These are phyloP conservation scores for Halcyon smyrnensis DNA, from an alignment of 2,797 vertebrate genomes.

Conservation along the genomic window DNA sequence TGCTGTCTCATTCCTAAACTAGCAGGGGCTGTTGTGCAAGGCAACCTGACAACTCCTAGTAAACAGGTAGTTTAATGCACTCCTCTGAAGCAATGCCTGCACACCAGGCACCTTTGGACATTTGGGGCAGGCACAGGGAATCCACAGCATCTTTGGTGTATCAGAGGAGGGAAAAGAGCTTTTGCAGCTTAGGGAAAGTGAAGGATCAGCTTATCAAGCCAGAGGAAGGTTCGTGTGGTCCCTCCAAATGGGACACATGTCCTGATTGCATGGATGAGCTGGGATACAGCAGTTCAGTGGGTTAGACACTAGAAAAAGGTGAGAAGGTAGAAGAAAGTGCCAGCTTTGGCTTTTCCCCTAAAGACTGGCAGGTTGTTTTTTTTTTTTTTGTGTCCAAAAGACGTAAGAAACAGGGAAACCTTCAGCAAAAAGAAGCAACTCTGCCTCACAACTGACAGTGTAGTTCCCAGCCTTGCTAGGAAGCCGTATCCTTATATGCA, in stretches of 20 bases:
- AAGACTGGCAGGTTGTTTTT: neutral
- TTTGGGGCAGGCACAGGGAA: neutral
- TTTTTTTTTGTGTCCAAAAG: neutral
- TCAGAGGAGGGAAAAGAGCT: neutral
- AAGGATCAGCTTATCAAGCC: neutral
- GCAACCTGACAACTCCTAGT: constrained; percentile 20
- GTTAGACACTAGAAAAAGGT: neutral
- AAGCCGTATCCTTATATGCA: neutral
- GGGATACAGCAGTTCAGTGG: neutral
- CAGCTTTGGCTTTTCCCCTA: neutral
- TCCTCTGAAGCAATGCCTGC: neutral
- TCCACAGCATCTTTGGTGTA: neutral
- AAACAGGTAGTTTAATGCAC: constrained; percentile 10
- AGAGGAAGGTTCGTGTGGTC: neutral
- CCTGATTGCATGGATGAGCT: neutral
- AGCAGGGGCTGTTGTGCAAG: constrained; percentile 56
- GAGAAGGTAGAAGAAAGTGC: neutral
- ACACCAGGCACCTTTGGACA: neutral
- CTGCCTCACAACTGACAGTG: neutral
- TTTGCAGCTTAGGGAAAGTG: neutral
- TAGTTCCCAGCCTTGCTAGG: neutral
- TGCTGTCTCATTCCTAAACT: constrained; percentile 53
- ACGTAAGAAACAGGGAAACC: neutral
- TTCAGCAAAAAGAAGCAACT: neutral
- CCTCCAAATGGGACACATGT: neutral